phyloP scores from a whole-genome alignment of 2,113 vertebrate species.

The Seriola quinqueradiata region DNA sequence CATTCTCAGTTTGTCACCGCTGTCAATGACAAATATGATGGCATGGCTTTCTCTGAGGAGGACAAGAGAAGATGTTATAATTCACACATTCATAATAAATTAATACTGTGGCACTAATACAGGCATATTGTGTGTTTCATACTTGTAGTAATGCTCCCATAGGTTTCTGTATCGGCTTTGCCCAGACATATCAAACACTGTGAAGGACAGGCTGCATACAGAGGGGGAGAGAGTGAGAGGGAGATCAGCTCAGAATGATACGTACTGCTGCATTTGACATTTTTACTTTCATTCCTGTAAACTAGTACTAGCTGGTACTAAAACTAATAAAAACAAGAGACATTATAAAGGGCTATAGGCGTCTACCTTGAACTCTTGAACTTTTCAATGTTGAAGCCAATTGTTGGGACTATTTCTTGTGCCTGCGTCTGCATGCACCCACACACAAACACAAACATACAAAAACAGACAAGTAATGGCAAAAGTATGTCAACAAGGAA shows the following conservation, averaged over 20 bases:
- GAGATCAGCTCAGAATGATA: not conserved
- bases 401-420: slow-evolving; percentile 97
- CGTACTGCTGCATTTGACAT: not conserved
- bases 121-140: slow-evolving; percentile 60
- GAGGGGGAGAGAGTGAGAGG: not conserved
- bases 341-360: not conserved
- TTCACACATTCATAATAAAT: not conserved
- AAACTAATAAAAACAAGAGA: not conserved
- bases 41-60: slow-evolving; percentile 93
- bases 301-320: not conserved
- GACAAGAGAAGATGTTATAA: slow-evolving; percentile 36
- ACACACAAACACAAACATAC: slow-evolving; percentile 53
- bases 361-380: slow-evolving; percentile 97
- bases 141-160: slow-evolving; percentile 99
- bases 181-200: slow-evolving; percentile 99
- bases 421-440: slow-evolving; percentile 87
- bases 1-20: slow-evolving; percentile 96
- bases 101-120: too few species aligned
- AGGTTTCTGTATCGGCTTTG: slow-evolving; percentile 97
- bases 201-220: slow-evolving; percentile 92
- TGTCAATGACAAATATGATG: slow-evolving; percentile 99
- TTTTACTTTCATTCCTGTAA: not conserved
- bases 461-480: slow-evolving; percentile 71
- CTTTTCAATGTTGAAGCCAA: slow-evolving; percentile 98
- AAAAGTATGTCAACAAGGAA: slow-evolving; percentile 68